Conservation (phyloP, 1,140 invertebrate genomes). For the Asobara japonica region DNA sequence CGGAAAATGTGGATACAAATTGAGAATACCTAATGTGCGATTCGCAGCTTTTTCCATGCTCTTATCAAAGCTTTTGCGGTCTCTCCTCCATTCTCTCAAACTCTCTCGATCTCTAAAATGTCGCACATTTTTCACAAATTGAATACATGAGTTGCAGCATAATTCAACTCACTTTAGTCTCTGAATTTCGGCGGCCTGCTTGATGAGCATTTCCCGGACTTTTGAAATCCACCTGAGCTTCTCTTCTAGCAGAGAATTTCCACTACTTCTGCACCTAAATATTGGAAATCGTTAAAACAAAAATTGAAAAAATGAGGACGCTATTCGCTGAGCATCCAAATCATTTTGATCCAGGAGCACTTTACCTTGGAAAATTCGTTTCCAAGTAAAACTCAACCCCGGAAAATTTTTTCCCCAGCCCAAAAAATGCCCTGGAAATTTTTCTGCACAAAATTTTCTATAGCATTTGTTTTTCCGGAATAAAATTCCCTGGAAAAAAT, state of each 20-base stretch:
- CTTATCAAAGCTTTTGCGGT: slow-evolving; percentile 45
- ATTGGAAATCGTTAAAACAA: slow-evolving; percentile 21
- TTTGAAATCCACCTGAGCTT: slow-evolving; percentile 43
- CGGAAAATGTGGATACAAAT: too few species aligned
- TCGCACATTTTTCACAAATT: slow-evolving; percentile 11
- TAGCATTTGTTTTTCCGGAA: too few species aligned
- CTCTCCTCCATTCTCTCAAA: slow-evolving; percentile 49
- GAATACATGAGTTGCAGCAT: neutral
- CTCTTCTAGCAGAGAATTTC: slow-evolving; percentile 37
- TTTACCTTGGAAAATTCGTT: too few species aligned
- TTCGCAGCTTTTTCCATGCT: slow-evolving; percentile 48
- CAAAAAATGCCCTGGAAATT: too few species aligned
- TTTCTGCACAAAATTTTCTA: too few species aligned
- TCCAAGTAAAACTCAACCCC: too few species aligned
- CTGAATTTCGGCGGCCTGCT: slow-evolving; percentile 47
- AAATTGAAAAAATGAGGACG: slow-evolving; percentile 19
- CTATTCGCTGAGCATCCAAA: too few species aligned
- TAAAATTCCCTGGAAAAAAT: too few species aligned
- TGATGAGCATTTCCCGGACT: slow-evolving; percentile 42
- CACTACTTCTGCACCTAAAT: slow-evolving; percentile 46
- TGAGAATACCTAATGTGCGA: slow-evolving; percentile 47
- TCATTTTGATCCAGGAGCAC: too few species aligned
- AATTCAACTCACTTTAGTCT: slow-evolving; percentile 52
- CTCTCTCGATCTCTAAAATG: slow-evolving; percentile 43
- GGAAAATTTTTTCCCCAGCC: too few species aligned